A percentile compares a stretch with the other conserved stretches of the same genome.
Conservation (phyloP, 1,140 invertebrate species). For the Lucilia sericata region DNA sequence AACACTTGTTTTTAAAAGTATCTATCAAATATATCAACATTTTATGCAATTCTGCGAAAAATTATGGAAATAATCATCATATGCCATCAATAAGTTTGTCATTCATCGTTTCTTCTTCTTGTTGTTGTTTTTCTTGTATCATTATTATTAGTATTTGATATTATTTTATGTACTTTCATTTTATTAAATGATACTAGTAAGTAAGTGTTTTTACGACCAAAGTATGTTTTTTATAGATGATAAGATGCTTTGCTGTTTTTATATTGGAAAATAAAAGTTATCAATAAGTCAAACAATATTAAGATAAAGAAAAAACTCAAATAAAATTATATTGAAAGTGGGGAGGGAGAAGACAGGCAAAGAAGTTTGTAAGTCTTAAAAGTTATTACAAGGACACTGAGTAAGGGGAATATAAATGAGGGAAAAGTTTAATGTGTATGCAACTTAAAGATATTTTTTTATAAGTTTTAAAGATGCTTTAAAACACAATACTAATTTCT, state of each 20-base stretch:
- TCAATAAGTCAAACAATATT: constrained; percentile 27
- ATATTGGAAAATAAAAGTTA: constrained; percentile 15
- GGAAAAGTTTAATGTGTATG: too few species aligned
- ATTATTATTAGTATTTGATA: constrained; percentile 18
- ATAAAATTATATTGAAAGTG: constrained; percentile 26
- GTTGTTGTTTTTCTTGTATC: neutral
- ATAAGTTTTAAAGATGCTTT: too few species aligned
- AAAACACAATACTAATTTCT: too few species aligned
- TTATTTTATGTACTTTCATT: neutral
- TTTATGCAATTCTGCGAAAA: constrained; percentile 16
- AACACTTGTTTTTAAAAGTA: constrained; percentile 8
- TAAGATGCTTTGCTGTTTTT: neutral
- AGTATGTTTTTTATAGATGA: constrained; percentile 15
- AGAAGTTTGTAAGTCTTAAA: too few species aligned
- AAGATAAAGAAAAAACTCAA: constrained; percentile 30
- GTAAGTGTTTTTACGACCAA: neutral
- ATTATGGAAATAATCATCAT: neutral
- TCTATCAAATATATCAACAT: neutral
- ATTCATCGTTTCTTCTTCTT: neutral
- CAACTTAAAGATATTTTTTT: constrained; percentile 30
- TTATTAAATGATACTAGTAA: constrained; percentile 6
- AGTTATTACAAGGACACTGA: too few species aligned
- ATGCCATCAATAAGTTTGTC: constrained; percentile 1
- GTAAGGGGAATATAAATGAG: too few species aligned
- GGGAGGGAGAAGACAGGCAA: too few species aligned